phyloP scores from a whole-genome alignment of 2,888 invertebrate species.

The Philereme vetulata region DNA sequence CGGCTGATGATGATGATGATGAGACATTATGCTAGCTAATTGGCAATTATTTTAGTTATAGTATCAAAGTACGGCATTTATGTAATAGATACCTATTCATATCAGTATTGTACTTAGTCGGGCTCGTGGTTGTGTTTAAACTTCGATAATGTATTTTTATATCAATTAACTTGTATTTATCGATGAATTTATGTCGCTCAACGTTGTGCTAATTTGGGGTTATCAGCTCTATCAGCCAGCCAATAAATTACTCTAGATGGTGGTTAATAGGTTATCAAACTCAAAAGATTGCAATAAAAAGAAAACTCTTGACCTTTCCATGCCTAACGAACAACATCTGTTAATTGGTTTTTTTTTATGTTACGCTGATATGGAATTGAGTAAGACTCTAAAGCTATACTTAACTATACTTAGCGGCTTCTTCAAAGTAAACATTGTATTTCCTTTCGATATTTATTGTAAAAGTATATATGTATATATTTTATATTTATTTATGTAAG shows the following conservation, averaged over 20 bases:
- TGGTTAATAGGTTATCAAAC: constrained; percentile 13
- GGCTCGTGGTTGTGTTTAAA: background rate
- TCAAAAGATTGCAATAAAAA: constrained; percentile 15
- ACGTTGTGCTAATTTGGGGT: constrained; percentile 40
- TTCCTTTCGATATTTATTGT: too few species aligned
- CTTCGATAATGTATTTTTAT: constrained; percentile 2
- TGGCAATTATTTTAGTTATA: too few species aligned
- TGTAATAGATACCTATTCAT: too few species aligned
- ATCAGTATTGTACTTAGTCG: background rate
- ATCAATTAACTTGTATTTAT: constrained; percentile 32
- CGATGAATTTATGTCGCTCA: constrained; percentile 18
- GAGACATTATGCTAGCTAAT: too few species aligned
- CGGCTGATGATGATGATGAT: too few species aligned
- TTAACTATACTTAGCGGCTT: too few species aligned
- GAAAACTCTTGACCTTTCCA: constrained; percentile 22
- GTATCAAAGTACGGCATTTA: too few species aligned
- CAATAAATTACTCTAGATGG: constrained; percentile 29
- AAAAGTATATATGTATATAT: too few species aligned
- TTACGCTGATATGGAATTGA: constrained; percentile 4
- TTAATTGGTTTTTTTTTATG: constrained; percentile 15
- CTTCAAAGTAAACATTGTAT: too few species aligned
- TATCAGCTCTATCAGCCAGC: constrained; percentile 29
- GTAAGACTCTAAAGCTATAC: too few species aligned
- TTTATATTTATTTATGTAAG: too few species aligned
- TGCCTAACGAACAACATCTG: constrained; percentile 3